A percentile compares a stretch with the other conserved stretches of the same genome.
Evolutionary conservation across 2,888 invertebrate genomes (phyloP).

Genomic region (Tenthredo mesomela): DNA sequence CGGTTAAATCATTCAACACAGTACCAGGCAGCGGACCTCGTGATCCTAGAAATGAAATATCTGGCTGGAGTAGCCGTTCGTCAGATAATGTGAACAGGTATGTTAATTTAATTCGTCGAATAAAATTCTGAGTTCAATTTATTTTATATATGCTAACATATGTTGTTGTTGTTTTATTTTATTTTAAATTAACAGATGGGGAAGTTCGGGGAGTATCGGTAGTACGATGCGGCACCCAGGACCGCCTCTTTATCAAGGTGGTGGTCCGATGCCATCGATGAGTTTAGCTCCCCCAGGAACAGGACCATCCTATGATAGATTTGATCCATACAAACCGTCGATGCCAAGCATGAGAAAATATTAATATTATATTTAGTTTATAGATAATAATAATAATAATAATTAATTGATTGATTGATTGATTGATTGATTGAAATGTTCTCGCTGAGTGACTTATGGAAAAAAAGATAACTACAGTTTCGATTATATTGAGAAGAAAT

Average conservation of each 20-base stretch:
- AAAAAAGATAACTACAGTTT: not conserved
- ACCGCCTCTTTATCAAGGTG: slow-evolving; percentile 74
- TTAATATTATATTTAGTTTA: slow-evolving; percentile 60
- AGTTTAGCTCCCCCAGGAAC: slow-evolving; percentile 73
- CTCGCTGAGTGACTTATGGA: slow-evolving; percentile 15
- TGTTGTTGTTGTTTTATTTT: too few species aligned
- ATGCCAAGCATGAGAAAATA: slow-evolving; percentile 75
- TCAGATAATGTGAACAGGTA: slow-evolving; percentile 75
- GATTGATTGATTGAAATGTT: not conserved
- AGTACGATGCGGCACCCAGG: slow-evolving; percentile 74
- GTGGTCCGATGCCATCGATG: slow-evolving; percentile 71
- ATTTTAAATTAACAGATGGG: slow-evolving; percentile 66
- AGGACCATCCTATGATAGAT: slow-evolving; percentile 73
- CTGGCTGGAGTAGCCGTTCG: slow-evolving; percentile 74
- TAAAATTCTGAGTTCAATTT: not conserved
- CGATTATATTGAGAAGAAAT: not conserved
- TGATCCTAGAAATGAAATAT: slow-evolving; percentile 73
- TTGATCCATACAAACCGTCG: slow-evolving; percentile 75
- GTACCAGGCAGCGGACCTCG: slow-evolving; percentile 72
- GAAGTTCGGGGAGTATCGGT: slow-evolving; percentile 74
- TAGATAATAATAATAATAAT: slow-evolving; percentile 27
- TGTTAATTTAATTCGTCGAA: not conserved
- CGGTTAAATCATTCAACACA: slow-evolving; percentile 74
- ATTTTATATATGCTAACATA: too few species aligned
- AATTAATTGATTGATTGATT: not conserved